Conservation (phyloP, 2,113 vertebrate species). For the Mormyrus iriodes region DNA sequence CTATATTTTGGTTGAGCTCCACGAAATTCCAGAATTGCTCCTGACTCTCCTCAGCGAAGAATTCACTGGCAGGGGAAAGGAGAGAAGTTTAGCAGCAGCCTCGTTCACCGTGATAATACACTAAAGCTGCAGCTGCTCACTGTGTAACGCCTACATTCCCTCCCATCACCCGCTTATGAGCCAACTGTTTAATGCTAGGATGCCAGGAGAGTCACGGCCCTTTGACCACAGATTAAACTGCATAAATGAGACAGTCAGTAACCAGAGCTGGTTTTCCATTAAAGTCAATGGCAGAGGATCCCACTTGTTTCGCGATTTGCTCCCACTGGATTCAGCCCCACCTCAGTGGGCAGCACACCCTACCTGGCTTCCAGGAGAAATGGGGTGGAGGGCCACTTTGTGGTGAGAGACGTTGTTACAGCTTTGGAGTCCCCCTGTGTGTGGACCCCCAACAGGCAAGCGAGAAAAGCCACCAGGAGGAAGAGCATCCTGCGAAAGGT, state of each 20-base stretch:
- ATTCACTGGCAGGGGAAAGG: slow-evolving; percentile 71
- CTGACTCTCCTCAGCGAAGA: slow-evolving; percentile 88
- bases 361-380: slow-evolving; percentile 91
- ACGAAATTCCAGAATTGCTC: slow-evolving; percentile 96
- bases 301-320: too few species aligned
- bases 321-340: not conserved
- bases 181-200: not conserved
- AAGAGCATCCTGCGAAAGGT: slow-evolving; percentile 66
- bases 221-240: not conserved
- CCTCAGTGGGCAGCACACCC: slow-evolving; percentile 26
- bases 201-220: not conserved
- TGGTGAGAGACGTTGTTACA: slow-evolving; percentile 84
- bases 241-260: not conserved
- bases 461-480: slow-evolving; percentile 52
- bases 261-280: not conserved
- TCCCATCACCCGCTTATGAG: not conserved
- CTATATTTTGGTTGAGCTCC: slow-evolving; percentile 76
- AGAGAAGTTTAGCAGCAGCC: not conserved
- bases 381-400: slow-evolving; percentile 88
- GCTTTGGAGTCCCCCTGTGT: slow-evolving; percentile 82
- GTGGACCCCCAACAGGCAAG: slow-evolving; percentile 58
- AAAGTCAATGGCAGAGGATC: not conserved
- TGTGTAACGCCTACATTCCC: not conserved
- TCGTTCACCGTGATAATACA: not conserved
- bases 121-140: not conserved